These are phyloP conservation scores for Athrips mouffetella DNA, from an alignment of 2,888 invertebrate species.

Conservation along the genomic window DNA sequence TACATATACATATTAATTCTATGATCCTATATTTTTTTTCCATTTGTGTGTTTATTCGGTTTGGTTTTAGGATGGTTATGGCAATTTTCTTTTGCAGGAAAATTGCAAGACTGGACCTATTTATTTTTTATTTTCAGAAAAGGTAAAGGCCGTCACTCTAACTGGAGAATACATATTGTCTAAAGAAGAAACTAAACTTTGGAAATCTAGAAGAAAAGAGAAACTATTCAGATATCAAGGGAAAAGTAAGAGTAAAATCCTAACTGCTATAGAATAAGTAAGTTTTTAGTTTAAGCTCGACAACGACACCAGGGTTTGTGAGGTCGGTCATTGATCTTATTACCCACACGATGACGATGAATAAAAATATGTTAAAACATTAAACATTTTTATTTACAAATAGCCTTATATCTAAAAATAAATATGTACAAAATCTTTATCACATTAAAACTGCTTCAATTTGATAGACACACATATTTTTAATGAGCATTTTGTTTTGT, in stretches of 20 bases:
- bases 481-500: no score
- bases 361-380: slow-evolving; percentile 27
- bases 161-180: slow-evolving; percentile 66
- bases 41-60: no score
- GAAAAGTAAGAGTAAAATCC: slow-evolving; percentile 50
- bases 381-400: slow-evolving; percentile 54
- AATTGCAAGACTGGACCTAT: no score
- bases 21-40: not conserved
- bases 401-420: slow-evolving; percentile 45
- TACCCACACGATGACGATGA: no score
- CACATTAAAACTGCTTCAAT: slow-evolving; percentile 40
- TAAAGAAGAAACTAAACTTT: slow-evolving; percentile 67
- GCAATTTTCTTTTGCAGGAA: no score
- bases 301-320: no score
- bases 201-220: slow-evolving; percentile 76
- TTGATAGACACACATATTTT: no score
- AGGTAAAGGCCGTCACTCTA: slow-evolving; percentile 55
- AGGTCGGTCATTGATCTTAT: no score
- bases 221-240: slow-evolving; percentile 69
- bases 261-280: slow-evolving; percentile 30
- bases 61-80: no score
- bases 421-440: slow-evolving; percentile 58
- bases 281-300: no score
- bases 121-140: slow-evolving; percentile 44
- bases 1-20: not conserved